These are phyloP conservation scores for Bathynomus jamesi DNA, from an alignment of 1,140 invertebrate genomes.

Conservation along the genomic window DNA sequence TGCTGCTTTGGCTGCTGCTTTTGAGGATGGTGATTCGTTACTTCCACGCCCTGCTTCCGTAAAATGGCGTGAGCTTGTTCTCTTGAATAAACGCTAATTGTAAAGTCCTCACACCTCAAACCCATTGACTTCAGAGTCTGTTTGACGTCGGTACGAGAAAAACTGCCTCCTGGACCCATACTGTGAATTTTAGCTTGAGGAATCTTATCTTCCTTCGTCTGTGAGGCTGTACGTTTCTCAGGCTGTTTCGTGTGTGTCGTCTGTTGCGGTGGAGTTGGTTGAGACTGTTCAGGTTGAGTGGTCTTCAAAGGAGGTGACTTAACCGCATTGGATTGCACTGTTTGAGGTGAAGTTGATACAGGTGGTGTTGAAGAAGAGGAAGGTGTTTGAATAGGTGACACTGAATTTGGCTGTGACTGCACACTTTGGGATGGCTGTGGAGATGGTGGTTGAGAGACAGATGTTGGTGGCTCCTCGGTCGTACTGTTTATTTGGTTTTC, in stretches of 20 bases:
- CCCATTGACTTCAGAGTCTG: constrained; percentile 36
- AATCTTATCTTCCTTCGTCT: neutral
- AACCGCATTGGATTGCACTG: neutral
- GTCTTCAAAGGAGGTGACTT: no score
- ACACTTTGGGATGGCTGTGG: neutral
- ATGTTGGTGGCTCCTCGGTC: neutral
- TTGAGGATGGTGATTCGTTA: constrained; percentile 19
- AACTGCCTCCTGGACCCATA: constrained; percentile 9
- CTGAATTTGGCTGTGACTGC: neutral
- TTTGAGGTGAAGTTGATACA: neutral
- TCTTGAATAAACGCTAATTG: constrained; percentile 36
- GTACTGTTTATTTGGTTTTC: neutral
- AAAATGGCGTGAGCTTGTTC: constrained; percentile 37
- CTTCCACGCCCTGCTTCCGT: constrained; percentile 32
- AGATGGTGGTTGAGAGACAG: neutral
- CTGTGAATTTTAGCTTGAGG: neutral
- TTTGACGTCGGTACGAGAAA: constrained; percentile 34
- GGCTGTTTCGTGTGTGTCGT: neutral
- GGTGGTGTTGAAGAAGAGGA: neutral
- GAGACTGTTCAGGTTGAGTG: no score
- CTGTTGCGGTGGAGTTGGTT: neutral
- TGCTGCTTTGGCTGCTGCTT: neutral
- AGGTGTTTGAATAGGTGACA: neutral
- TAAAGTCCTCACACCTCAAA: constrained; percentile 35
- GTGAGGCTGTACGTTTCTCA: no score